Conservation (phyloP, 1,140 invertebrate genomes). For the Campoletis sonorensis region DNA sequence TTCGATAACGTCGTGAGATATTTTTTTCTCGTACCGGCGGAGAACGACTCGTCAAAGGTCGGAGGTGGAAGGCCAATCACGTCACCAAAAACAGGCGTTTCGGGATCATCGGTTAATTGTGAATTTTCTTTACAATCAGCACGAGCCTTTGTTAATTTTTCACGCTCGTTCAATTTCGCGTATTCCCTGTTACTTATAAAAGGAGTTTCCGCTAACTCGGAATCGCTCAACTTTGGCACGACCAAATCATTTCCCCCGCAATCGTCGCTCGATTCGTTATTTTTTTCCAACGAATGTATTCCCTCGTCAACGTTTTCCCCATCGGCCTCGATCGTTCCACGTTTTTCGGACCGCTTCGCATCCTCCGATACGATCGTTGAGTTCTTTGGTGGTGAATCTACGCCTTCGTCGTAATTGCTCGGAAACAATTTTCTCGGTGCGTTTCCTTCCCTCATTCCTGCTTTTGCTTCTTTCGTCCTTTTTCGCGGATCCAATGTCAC, state of each 20-base stretch:
- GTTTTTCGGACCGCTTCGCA: background rate
- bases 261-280: background rate
- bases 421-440: conserved; percentile 46
- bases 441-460: conserved; percentile 44
- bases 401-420: conserved; percentile 29
- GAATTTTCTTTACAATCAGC: background rate
- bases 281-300: background rate
- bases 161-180: conserved; percentile 40
- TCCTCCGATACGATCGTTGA: background rate
- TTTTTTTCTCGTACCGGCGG: conserved; percentile 49
- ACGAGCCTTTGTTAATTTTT: background rate
- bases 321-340: background rate
- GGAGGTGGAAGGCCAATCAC: conserved; percentile 50
- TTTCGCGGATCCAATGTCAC: conserved; percentile 34
- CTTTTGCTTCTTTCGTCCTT: conserved; percentile 35
- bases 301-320: conserved; percentile 1
- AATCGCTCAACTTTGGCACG: background rate
- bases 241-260: background rate
- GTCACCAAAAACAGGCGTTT: conserved; percentile 19
- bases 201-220: conserved; percentile 36
- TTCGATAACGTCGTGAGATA: conserved; percentile 52
- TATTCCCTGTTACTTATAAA: conserved; percentile 50
- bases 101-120: background rate
- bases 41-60: conserved; percentile 46
- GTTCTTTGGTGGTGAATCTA: background rate